phyloP scores from a whole-genome alignment of 92 coral and sea anemone genomes.

The Phenganax subtilis region DNA sequence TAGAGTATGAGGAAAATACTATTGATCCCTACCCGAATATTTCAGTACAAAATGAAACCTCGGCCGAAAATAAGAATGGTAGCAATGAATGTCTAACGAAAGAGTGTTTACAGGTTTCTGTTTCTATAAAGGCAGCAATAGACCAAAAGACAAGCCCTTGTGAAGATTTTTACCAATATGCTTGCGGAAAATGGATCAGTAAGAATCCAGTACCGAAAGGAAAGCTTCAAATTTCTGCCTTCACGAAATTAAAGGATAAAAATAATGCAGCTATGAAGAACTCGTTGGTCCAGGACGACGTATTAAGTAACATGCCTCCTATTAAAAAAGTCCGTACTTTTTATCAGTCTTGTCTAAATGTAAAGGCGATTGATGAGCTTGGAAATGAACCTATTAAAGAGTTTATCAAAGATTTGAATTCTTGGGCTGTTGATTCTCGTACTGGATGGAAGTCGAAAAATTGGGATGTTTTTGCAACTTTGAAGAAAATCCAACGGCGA shows the following conservation, averaged over 20 bases:
- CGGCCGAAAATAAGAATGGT: neutral
- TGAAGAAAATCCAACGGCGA: slow-evolving; percentile 60
- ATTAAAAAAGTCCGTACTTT: slow-evolving; percentile 72
- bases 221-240: slow-evolving; percentile 27
- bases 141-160: slow-evolving; percentile 44
- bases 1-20: neutral
- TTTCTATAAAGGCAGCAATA: slow-evolving; percentile 60
- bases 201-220: slow-evolving; percentile 14
- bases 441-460: slow-evolving; percentile 52
- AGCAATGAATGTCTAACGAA: slow-evolving; percentile 35
- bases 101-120: slow-evolving; percentile 54
- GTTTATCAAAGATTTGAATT: slow-evolving; percentile 60
- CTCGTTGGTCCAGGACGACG: slow-evolving; percentile 44
- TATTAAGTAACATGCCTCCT: slow-evolving; percentile 47
- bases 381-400: slow-evolving; percentile 63
- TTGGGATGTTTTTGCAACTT: slow-evolving; percentile 69
- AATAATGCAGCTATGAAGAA: slow-evolving; percentile 66
- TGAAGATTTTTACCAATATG: slow-evolving; percentile 29
- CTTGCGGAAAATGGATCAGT: slow-evolving; percentile 35
- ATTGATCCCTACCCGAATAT: neutral
- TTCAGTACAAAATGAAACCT: neutral
- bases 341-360: slow-evolving; percentile 77
- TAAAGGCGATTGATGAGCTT: slow-evolving; percentile 56
- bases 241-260: slow-evolving; percentile 41
- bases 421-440: slow-evolving; percentile 61